Percentiles rank a stretch among this genome's conserved stretches.
These are phyloP conservation scores for Palythoa grandiflora DNA, from an alignment of 92 coral and sea anemone species.

Conservation along the genomic window DNA sequence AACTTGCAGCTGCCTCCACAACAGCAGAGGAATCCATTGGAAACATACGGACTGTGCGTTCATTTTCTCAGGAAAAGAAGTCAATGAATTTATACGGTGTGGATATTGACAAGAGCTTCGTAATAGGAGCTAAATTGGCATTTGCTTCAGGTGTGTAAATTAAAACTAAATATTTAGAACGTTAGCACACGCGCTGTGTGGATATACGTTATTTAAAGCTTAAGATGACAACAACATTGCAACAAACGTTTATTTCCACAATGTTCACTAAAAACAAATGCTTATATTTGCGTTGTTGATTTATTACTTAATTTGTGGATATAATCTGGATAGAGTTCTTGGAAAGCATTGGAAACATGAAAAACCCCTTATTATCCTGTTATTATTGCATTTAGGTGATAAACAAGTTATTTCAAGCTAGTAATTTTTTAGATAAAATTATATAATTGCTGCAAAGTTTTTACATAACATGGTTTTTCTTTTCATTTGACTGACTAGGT, in stretches of 20 bases:
- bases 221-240: too few species aligned
- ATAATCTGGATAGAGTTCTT: too few species aligned
- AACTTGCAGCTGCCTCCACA: constrained; percentile 88
- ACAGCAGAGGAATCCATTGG: constrained; percentile 95
- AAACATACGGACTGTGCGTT: constrained; percentile 90
- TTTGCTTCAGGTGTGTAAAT: constrained; percentile 75
- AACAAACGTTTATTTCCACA: too few species aligned
- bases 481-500: constrained; percentile 57
- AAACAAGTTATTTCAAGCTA: too few species aligned
- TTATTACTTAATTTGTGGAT: too few species aligned
- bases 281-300: too few species aligned
- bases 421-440: too few species aligned
- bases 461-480: not conserved
- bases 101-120: constrained; percentile 84
- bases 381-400: too few species aligned
- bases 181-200: too few species aligned
- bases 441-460: not conserved
- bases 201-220: too few species aligned
- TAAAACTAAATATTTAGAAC: not conserved
- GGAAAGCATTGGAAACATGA: too few species aligned
- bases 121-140: constrained; percentile 87
- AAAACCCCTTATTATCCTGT: too few species aligned
- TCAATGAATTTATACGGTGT: constrained; percentile 75
- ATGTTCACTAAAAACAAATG: not conserved
- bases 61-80: constrained; percentile 91